phyloP scores from a whole-genome alignment of 2,888 invertebrate species.

The Ctena decussata region DNA sequence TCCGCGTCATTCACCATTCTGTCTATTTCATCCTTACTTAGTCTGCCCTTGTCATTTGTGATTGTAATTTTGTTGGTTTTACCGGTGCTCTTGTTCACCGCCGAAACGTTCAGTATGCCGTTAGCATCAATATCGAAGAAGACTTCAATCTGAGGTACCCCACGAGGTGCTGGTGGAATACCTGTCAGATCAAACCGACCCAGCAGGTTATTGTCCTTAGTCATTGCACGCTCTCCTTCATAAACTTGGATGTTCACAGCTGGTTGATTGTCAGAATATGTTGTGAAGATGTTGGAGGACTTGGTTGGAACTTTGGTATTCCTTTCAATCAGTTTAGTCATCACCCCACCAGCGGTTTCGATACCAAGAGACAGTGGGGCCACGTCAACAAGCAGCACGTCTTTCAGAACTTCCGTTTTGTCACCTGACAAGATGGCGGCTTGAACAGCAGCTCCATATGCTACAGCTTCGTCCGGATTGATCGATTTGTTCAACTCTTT shows the following conservation, averaged over 20 bases:
- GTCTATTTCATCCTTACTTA: conserved; percentile 95
- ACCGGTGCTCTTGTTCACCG: conserved; percentile 92
- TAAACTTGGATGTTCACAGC: conserved; percentile 89
- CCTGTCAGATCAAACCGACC: conserved; percentile 82
- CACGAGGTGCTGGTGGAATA: conserved; percentile 83
- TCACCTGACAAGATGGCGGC: conserved; percentile 91
- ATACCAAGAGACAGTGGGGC: conserved; percentile 87
- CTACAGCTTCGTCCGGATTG: conserved; percentile 99
- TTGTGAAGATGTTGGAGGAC: conserved; percentile 90
- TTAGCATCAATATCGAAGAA: conserved; percentile 96
- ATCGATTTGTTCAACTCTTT: conserved; percentile 98
- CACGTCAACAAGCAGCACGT: conserved; percentile 92
- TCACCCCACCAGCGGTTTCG: conserved; percentile 88
- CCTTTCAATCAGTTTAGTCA: conserved; percentile 78
- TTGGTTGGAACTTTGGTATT: conserved; percentile 86
- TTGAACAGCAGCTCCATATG: conserved; percentile 88
- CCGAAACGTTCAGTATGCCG: conserved; percentile 90
- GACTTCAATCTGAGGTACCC: conserved; percentile 88
- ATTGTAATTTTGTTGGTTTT: conserved; percentile 94
- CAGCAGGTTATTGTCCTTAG: conserved; percentile 94
- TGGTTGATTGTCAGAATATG: conserved; percentile 95
- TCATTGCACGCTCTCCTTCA: conserved; percentile 98
- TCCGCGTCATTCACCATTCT: conserved; percentile 88
- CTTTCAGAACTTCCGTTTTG: conserved; percentile 91
- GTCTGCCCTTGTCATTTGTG: conserved; percentile 94